Conservation (phyloP, 2,797 vertebrate genomes). For the Cottoperca gobio region DNA sequence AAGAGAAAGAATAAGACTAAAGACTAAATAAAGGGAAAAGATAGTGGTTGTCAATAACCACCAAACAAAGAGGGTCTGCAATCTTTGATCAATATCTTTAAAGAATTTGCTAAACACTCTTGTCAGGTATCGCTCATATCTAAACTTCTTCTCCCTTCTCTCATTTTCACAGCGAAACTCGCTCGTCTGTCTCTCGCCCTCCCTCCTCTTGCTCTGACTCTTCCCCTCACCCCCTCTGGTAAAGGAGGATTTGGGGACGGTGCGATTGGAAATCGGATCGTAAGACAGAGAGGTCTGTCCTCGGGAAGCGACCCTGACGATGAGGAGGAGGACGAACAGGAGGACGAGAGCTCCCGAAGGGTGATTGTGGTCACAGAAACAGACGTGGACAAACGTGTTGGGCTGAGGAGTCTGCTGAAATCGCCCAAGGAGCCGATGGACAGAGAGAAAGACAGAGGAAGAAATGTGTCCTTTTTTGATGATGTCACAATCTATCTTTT, state of each 20-base stretch:
- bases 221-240: slow-evolving; percentile 84
- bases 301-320: slow-evolving; percentile 83
- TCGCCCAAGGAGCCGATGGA: slow-evolving; percentile 91
- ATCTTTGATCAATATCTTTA: background rate
- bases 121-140: background rate
- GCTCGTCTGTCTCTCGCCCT: slow-evolving; percentile 93
- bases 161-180: slow-evolving; percentile 85
- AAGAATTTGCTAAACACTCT: background rate
- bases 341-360: slow-evolving; percentile 85
- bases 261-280: slow-evolving; percentile 82
- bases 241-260: slow-evolving; percentile 89
- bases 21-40: background rate
- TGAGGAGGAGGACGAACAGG: slow-evolving; percentile 85
- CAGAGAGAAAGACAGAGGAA: slow-evolving; percentile 89
- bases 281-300: slow-evolving; percentile 83
- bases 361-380: slow-evolving; percentile 93
- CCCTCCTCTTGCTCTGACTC: slow-evolving; percentile 91
- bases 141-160: slow-evolving; percentile 14
- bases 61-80: background rate
- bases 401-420: slow-evolving; percentile 93
- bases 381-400: slow-evolving; percentile 90
- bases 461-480: slow-evolving; percentile 96
- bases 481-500: slow-evolving; percentile 97
- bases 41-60: background rate
- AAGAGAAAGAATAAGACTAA: background rate